phyloP scores from a whole-genome alignment of 2,888 invertebrate species.

The Ectemnius continuus region DNA sequence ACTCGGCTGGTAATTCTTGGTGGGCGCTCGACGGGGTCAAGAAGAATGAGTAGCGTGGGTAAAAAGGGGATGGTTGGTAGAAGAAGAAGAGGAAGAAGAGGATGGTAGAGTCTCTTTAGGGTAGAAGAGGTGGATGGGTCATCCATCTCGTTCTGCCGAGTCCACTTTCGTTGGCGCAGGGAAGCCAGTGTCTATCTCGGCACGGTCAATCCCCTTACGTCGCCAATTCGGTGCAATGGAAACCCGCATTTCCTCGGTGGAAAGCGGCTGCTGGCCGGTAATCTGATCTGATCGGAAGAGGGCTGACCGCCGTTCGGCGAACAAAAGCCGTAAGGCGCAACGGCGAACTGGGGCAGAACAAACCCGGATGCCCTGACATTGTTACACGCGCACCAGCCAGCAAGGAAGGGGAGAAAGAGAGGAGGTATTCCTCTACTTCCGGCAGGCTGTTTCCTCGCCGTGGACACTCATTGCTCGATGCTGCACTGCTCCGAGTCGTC shows the following conservation, averaged over 20 bases:
- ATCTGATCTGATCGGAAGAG: constrained; percentile 70
- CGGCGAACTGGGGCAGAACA: constrained; percentile 66
- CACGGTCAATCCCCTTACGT: constrained; percentile 64
- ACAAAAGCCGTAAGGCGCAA: constrained; percentile 65
- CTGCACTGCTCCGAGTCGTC: background rate
- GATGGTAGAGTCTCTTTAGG: no score
- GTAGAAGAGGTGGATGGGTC: no score
- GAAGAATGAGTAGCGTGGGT: no score
- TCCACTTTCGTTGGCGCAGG: background rate
- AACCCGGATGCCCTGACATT: constrained; percentile 68
- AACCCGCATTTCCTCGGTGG: constrained; percentile 67
- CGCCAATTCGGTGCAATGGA: constrained; percentile 69
- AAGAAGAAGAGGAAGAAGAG: no score
- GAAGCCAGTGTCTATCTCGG: constrained; percentile 31
- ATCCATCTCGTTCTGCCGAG: background rate
- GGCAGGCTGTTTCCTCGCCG: background rate
- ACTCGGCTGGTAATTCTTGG: no score
- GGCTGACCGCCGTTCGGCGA: constrained; percentile 53
- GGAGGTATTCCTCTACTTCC: background rate
- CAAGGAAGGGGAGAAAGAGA: no score
- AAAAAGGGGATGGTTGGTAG: no score
- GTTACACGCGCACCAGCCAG: constrained; percentile 56
- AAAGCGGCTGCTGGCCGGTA: constrained; percentile 67
- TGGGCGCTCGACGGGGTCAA: no score
- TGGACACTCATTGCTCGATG: background rate